Base-by-base conservation (phyloP, 2,888 invertebrate genomes). In the Lymantria dispar region DNA sequence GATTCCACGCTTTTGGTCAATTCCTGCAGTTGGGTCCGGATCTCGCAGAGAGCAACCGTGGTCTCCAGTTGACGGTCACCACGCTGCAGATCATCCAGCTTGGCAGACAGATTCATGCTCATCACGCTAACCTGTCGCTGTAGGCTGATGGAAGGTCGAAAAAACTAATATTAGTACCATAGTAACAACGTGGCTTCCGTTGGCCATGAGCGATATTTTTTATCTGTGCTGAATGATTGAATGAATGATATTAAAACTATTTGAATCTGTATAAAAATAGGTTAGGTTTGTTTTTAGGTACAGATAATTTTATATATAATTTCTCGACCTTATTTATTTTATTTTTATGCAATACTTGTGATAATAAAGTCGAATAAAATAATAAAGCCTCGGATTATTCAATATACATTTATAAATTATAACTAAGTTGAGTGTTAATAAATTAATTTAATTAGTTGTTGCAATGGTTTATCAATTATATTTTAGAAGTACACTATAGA, bases 111-210 rank as follows among this genome's bases (percentile, higher is more conserved):
- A 94, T 97, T 97, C 96, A 97, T 97, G 93, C 97, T 97, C 98
- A 98, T 98, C 93, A 97, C 97, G 95, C 96, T 96, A 94, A 98
- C 97, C 96, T 98, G 97, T 94, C 97, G 96, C 95, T 98, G 97
- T 94, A 98, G 96, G 95, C 97, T 98, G 93, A 72, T 74, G 73
- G 38, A 12, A n/a, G 1, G 38, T n/a, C 3, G n/a, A 40, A 14
- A 68, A 55, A 58, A 68, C 65, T 54, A 59, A 60, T 7, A 52
- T 52, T 48, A 61, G 48, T 56, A 49, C 45, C 0, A 46, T 8
- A 44, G 43, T n/a, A 36, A 10, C 9, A 10, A 1, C 44, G 29
- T 15, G 7, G 22, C 37, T 9, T 8, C n/a, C 43, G 31, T 38
- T 45, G 29, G 10, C 33, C 31, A 47, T 36, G 44, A 51, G 41